Conservation (phyloP, 2,797 vertebrate species). For the Clarias pachynema region DNA sequence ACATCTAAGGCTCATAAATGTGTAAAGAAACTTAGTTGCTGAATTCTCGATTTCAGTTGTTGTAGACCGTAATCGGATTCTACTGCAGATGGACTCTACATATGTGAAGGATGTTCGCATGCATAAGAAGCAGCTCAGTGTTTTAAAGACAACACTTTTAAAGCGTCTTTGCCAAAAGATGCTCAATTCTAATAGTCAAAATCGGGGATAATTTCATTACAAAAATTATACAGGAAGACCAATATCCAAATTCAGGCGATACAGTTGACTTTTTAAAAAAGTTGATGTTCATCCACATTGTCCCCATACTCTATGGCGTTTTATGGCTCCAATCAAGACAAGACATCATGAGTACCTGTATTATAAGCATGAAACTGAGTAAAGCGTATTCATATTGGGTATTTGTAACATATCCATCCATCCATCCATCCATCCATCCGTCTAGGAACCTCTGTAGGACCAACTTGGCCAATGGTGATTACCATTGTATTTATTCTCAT, state of each 20-base stretch:
- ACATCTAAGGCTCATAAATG: neutral
- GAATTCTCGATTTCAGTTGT: neutral
- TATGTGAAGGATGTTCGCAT: conserved; percentile 10
- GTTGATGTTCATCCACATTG: neutral
- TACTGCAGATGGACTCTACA: conserved; percentile 29
- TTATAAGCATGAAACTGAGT: neutral
- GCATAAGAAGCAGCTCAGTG: neutral
- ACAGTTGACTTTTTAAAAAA: neutral
- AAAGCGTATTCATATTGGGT: neutral
- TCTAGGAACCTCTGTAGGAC: too few relatives aligned
- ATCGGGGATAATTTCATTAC: conserved; percentile 12
- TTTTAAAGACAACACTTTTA: neutral
- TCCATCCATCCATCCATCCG: too few relatives aligned
- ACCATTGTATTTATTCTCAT: too few relatives aligned
- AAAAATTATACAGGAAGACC: neutral
- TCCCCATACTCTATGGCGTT: neutral
- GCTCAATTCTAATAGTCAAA: conserved; percentile 23
- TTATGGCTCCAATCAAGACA: neutral
- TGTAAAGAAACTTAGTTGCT: neutral
- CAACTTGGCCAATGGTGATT: too few relatives aligned
- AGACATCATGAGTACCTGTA: neutral
- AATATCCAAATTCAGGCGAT: conserved; percentile 1
- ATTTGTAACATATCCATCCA: neutral
- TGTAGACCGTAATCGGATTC: conserved; percentile 12
- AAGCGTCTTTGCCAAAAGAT: neutral